Percentiles rank a stretch among this genome's conserved stretches.
Evolutionary conservation across 1,140 invertebrate genomes (phyloP).

Genomic region (Dendroctonus ponderosae): DNA sequence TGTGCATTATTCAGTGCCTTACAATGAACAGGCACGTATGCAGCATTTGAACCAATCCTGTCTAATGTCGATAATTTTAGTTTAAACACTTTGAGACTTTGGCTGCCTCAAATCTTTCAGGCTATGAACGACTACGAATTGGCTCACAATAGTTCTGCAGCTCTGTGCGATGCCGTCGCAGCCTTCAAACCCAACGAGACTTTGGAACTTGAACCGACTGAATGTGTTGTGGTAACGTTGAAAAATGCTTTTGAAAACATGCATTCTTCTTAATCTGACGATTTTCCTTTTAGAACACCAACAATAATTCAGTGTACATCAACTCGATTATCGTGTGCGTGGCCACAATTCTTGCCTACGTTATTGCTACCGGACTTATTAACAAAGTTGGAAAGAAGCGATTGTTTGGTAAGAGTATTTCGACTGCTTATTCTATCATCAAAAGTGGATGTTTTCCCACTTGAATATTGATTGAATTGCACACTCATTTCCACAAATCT

Average conservation of each 20-base stretch:
- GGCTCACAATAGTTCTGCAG: constrained; percentile 24
- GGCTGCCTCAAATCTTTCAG: constrained; percentile 39
- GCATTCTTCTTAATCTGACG: too few relatives aligned
- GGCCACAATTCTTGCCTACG: constrained; percentile 29
- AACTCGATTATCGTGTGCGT: constrained; percentile 41
- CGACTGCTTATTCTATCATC: too few relatives aligned
- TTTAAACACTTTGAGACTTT: constrained; percentile 38
- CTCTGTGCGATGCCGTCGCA: constrained; percentile 34
- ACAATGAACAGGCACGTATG: constrained; percentile 31
- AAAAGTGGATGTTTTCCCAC: too few relatives aligned
- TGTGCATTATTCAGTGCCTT: constrained; percentile 31
- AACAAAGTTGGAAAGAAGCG: constrained; percentile 40
- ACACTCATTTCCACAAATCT: too few relatives aligned
- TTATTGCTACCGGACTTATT: constrained; percentile 29
- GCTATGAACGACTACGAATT: constrained; percentile 36
- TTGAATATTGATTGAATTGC: too few relatives aligned
- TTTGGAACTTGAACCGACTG: not conserved
- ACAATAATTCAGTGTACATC: constrained; percentile 37
- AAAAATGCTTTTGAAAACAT: too few relatives aligned
- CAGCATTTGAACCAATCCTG: not conserved
- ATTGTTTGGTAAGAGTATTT: constrained; percentile 26
- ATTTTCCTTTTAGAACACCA: constrained; percentile 32
- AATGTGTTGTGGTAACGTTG: constrained; percentile 35
- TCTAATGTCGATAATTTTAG: constrained; percentile 11
- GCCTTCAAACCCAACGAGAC: constrained; percentile 29